A percentile compares a stretch with the other conserved stretches of the same genome.
These are phyloP conservation scores for Phyllotis vaccarum DNA, from an alignment of 2,797 vertebrate genomes.

Conservation along the genomic window DNA sequence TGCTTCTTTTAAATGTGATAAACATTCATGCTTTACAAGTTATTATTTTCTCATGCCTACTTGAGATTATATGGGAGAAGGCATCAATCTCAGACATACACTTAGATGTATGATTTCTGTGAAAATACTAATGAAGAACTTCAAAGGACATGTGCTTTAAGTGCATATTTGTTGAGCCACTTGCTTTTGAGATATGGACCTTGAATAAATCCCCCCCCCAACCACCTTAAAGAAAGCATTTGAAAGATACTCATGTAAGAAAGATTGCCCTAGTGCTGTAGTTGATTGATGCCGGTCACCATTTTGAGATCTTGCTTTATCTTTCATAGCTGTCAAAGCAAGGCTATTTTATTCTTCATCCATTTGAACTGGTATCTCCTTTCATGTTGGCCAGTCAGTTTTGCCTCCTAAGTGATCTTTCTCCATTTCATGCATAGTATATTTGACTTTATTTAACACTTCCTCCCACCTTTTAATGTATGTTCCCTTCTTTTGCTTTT, in stretches of 20 bases:
- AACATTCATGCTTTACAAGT: neutral
- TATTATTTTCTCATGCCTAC: neutral
- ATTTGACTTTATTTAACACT: neutral
- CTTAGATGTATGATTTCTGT: neutral
- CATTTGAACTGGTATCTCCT: neutral
- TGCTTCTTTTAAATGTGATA: slow-evolving; percentile 7
- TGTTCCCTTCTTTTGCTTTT: slow-evolving; percentile 3
- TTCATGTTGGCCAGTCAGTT: neutral
- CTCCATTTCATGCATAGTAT: neutral
- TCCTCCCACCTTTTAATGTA: neutral
- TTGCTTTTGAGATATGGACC: neutral
- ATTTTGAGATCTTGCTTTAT: neutral
- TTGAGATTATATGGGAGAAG: neutral
- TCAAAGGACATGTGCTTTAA: neutral
- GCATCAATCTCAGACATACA: slow-evolving; percentile 30
- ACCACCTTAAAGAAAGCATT: neutral
- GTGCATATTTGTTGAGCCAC: neutral
- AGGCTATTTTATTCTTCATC: neutral
- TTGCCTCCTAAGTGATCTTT: neutral
- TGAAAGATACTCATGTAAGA: neutral
- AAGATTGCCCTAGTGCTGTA: neutral
- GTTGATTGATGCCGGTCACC: neutral
- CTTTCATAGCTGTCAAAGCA: neutral
- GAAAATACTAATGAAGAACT: slow-evolving; percentile 37
- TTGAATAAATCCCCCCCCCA: neutral